Evolutionary conservation across 2,797 vertebrate genomes (phyloP).

Genomic region (Bradypodion ventrale): DNA sequence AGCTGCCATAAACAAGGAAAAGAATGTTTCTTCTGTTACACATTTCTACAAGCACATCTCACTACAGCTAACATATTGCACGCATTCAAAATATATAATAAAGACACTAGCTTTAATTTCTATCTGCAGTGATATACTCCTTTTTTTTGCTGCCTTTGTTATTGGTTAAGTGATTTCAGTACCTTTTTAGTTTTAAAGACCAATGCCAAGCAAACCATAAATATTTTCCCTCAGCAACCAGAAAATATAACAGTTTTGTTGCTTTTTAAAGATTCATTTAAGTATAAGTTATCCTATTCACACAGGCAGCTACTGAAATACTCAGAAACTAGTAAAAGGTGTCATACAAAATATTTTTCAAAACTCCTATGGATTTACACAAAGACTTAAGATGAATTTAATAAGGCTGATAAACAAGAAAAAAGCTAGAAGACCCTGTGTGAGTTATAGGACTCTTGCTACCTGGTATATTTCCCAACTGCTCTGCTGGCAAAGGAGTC

Average conservation of each 20-base stretch:
- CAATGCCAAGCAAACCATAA: not conserved
- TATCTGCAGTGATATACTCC: rapidly evolving
- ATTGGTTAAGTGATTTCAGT: rapidly evolving
- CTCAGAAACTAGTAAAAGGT: not conserved
- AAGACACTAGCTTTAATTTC: rapidly evolving
- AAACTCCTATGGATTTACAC: not conserved
- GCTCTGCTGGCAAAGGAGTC: not conserved
- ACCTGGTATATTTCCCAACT: not conserved
- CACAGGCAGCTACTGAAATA: not conserved
- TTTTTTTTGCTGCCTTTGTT: not conserved
- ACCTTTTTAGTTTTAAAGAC: rapidly evolving
- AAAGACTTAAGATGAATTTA: not conserved
- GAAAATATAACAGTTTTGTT: not conserved
- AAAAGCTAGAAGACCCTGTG: not conserved
- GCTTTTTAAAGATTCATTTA: not conserved
- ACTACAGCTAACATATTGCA: rapidly evolving
- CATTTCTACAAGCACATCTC: rapidly evolving
- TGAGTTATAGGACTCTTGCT: not conserved
- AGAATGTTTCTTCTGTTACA: not conserved
- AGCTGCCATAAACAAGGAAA: not conserved
- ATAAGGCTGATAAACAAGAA: not conserved
- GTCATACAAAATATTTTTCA: not conserved
- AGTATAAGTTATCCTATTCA: constrained; percentile 7
- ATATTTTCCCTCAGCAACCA: not conserved
- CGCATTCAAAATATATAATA: rapidly evolving